These are phyloP conservation scores for Ageneiosus marmoratus DNA, from an alignment of 2,113 vertebrate genomes.

Conservation along the genomic window DNA sequence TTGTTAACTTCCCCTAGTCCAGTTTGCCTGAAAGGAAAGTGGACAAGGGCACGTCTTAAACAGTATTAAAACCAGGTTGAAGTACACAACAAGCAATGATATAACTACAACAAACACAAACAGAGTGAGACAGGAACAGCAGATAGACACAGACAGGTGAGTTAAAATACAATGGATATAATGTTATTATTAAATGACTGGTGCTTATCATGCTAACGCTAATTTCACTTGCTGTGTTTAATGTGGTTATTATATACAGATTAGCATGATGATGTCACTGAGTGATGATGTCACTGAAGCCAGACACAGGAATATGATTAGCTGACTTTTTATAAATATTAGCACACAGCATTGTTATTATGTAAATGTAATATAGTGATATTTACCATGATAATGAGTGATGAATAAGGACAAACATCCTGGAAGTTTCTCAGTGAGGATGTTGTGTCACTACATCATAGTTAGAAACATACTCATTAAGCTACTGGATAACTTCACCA, in stretches of 20 bases:
- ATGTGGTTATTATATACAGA: constrained; percentile 70
- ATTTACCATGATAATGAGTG: neutral
- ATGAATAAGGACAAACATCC: neutral
- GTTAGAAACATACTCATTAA: no score
- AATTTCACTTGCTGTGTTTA: constrained; percentile 69
- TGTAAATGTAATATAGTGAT: neutral
- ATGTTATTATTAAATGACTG: constrained; percentile 64
- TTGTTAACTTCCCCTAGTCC: neutral
- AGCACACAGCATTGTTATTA: neutral
- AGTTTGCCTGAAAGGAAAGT: neutral
- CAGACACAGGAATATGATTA: constrained; percentile 69
- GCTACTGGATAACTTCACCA: neutral
- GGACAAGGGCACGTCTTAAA: neutral
- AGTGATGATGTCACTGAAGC: constrained; percentile 3
- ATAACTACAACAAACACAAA: neutral
- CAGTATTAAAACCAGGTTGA: constrained; percentile 4
- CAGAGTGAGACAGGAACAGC: constrained; percentile 9
- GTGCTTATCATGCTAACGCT: constrained; percentile 75
- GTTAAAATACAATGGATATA: constrained; percentile 53
- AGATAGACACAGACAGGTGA: constrained; percentile 51
- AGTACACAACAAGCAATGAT: neutral
- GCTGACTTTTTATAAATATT: constrained; percentile 42
- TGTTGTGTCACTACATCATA: neutral
- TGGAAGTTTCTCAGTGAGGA: neutral
- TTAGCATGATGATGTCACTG: constrained; percentile 43